Conservation (phyloP, 1,140 invertebrate species). For the Drosophila triauraria region DNA sequence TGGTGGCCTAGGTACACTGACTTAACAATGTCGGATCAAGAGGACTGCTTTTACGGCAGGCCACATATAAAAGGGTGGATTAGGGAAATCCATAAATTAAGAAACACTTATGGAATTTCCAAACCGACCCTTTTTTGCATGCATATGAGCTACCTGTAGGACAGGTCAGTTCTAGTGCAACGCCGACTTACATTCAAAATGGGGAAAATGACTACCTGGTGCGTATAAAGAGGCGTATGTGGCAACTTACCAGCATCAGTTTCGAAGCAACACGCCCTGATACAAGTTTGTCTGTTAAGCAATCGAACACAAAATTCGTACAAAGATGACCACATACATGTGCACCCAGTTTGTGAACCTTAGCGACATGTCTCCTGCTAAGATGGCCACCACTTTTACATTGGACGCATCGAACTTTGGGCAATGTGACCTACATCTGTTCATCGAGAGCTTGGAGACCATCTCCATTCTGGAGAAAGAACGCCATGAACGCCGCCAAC, state of each 20-base stretch:
- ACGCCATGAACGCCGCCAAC: slow-evolving; percentile 50
- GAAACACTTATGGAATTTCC: slow-evolving; percentile 56
- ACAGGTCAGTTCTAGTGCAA: not conserved
- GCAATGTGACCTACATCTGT: slow-evolving; percentile 53
- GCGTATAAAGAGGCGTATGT: slow-evolving; percentile 35
- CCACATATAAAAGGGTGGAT: slow-evolving; percentile 18
- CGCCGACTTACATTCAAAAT: no score
- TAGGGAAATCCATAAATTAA: slow-evolving; percentile 55
- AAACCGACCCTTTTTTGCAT: slow-evolving; percentile 4
- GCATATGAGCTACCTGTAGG: slow-evolving; percentile 1
- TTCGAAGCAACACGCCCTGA: slow-evolving; percentile 35
- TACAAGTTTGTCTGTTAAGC: slow-evolving; percentile 4
- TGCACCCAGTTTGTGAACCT: slow-evolving; percentile 52
- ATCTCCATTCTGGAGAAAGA: slow-evolving; percentile 65
- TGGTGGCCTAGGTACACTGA: not conserved
- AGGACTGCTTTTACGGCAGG: not conserved
- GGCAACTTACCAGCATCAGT: slow-evolving; percentile 35
- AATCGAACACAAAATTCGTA: not conserved
- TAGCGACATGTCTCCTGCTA: not conserved
- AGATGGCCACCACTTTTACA: slow-evolving; percentile 40
- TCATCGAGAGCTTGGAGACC: slow-evolving; percentile 71
- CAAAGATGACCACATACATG: slow-evolving; percentile 45
- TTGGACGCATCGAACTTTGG: slow-evolving; percentile 60
- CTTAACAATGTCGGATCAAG: not conserved
- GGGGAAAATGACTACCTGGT: slow-evolving; percentile 13